phyloP scores from a whole-genome alignment of 2,888 invertebrate genomes.

The Drosophila mimetica region DNA sequence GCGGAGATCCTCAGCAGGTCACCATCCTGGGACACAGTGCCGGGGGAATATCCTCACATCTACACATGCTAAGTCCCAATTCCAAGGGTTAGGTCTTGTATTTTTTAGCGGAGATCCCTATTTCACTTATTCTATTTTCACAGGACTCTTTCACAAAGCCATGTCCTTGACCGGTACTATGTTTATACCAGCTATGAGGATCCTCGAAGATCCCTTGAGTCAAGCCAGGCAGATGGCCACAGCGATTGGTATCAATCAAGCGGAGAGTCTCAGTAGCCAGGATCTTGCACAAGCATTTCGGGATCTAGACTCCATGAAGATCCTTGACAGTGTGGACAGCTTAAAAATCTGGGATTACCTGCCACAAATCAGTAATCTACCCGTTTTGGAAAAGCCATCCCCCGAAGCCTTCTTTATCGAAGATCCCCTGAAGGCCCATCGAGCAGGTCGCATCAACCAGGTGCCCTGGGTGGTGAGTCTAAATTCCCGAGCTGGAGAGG shows the following conservation, averaged over 20 bases:
- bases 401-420: slow-evolving; percentile 84
- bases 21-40: slow-evolving; percentile 85
- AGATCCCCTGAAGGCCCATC: slow-evolving; percentile 82
- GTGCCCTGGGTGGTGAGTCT: slow-evolving; percentile 85
- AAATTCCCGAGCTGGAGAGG: slow-evolving; percentile 84
- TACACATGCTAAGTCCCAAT: slow-evolving; percentile 84
- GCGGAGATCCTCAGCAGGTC: slow-evolving; percentile 83
- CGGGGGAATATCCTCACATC: slow-evolving; percentile 84
- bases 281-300: slow-evolving; percentile 83
- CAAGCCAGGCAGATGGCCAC: slow-evolving; percentile 80
- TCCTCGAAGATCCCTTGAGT: slow-evolving; percentile 58
- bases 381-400: slow-evolving; percentile 83
- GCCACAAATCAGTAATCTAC: slow-evolving; percentile 83
- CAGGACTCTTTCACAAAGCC: slow-evolving; percentile 83
- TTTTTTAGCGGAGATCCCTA: too few relatives aligned
- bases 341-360: slow-evolving; percentile 84
- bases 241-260: slow-evolving; percentile 78
- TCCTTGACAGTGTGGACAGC: slow-evolving; percentile 81
- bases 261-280: slow-evolving; percentile 55
- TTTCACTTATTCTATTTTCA: background rate
- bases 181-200: slow-evolving; percentile 67
- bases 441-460: slow-evolving; percentile 70
- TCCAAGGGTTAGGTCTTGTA: slow-evolving; percentile 78
- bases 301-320: slow-evolving; percentile 73
- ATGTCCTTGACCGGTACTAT: slow-evolving; percentile 84